Base-by-base conservation (phyloP, 2,797 vertebrate genomes). In the Salmo trutta region DNA sequence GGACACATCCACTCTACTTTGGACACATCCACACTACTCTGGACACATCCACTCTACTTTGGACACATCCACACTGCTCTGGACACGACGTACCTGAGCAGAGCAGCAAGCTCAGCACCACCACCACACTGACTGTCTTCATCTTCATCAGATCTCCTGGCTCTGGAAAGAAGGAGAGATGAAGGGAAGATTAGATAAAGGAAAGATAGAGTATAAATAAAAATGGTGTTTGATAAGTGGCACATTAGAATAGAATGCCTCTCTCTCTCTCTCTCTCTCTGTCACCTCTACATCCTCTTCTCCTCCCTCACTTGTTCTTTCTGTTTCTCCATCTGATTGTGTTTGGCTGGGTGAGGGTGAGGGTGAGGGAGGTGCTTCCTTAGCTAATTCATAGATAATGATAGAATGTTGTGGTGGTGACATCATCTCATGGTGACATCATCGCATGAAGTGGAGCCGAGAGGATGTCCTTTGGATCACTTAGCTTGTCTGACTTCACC, bases 31-130 rank as follows among this genome's bases (percentile, higher is more conserved):
- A 29, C 27, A 29, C 27, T 29, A 2, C 27, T 29, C 27, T 29
- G 27, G 27, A 29, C 27, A 29, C 27, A 29, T 24, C 24, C 27
- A 29, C 27, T 1, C 27, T 29, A 29, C 27, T 29, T 2, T 29
- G 27, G 27, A 29, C 27, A 29, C 27, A 29, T 24, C 24, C 27
- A 29, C 27, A 29, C 27, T 29, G 27, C 27, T 59, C 54, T 59
- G 54, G 8, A 21, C 59, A 21, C 3, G 19, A 83, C 88, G 70
- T 89, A 95, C 95, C 95, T 87, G 86, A 73, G 75, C 81, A 77
- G 74, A 94, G 80, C 82, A 95, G 88, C 77, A 93, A 29, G 73
- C 84, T 86, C 53, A 94, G 77, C 5, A 71, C 5, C 24, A 94
- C 69, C 75, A 94, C 66, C 75, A 85, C 79, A 70, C 62, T 75